Conservation (phyloP, 2,113 vertebrate genomes). For the Perca fluviatilis region DNA sequence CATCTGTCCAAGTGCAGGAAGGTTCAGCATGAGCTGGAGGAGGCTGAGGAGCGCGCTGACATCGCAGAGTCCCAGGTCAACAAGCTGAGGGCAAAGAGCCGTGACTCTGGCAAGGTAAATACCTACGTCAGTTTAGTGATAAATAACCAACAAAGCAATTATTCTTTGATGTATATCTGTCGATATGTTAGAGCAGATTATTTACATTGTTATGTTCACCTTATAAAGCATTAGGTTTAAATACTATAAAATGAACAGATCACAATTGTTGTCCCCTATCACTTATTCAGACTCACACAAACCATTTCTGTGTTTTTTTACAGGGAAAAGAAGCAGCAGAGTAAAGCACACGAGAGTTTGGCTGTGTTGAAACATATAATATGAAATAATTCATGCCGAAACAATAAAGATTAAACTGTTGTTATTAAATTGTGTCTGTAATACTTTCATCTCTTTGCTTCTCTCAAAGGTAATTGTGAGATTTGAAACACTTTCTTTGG, state of each 20-base stretch:
- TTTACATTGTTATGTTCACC: neutral
- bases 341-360: no score
- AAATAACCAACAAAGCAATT: neutral
- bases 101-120: neutral
- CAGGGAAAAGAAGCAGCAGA: no score
- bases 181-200: neutral
- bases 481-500: no score
- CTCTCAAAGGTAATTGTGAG: no score
- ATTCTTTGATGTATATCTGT: neutral
- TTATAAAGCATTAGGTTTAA: no score
- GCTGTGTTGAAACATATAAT: no score
- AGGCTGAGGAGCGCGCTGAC: conserved; percentile 88
- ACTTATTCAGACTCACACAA: neutral
- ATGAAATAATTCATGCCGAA: no score
- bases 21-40: conserved; percentile 87
- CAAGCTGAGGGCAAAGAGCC: no score
- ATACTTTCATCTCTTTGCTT: no score
- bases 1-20: conserved; percentile 84
- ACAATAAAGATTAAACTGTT: no score
- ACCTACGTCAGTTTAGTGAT: neutral
- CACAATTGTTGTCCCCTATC: neutral
- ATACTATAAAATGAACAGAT: no score
- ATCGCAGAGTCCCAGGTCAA: conserved; percentile 73
- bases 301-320: neutral
- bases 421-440: no score